Evolutionary conservation across 2,888 invertebrate genomes (phyloP).

Genomic region (Drosophila recens): DNA sequence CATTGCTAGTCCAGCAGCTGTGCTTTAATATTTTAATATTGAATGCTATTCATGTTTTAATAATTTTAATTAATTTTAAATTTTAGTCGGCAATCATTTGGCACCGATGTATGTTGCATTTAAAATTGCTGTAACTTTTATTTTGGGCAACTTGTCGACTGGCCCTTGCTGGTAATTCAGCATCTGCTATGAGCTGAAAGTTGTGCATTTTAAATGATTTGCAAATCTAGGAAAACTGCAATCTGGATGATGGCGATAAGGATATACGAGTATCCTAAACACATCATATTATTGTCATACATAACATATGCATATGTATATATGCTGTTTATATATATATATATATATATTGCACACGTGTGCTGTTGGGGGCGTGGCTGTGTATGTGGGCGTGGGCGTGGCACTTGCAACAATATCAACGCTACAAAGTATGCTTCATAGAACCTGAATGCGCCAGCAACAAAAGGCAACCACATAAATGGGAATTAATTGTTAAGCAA

Average conservation of each 20-base stretch:
- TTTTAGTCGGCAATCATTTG: too few species aligned
- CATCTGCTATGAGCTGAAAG: slow-evolving; percentile 3
- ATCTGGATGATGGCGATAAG: neutral
- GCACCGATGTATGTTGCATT: too few species aligned
- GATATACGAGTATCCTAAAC: neutral
- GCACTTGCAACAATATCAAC: slow-evolving; percentile 1
- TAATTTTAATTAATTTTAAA: too few species aligned
- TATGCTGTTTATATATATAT: neutral
- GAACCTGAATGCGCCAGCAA: slow-evolving; percentile 28
- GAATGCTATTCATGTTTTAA: too few species aligned
- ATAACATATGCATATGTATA: neutral
- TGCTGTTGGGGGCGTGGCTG: neutral
- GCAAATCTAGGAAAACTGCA: slow-evolving; percentile 1
- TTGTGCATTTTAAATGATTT: slow-evolving; percentile 30
- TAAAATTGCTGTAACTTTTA: too few species aligned
- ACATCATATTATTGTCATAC: neutral
- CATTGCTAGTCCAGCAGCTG: too few species aligned
- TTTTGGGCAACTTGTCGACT: neutral
- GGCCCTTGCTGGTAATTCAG: slow-evolving; percentile 6
- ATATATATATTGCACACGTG: neutral
- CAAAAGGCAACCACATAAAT: slow-evolving; percentile 18
- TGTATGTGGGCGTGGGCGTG: neutral
- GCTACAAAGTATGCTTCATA: slow-evolving; percentile 24
- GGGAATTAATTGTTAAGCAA: slow-evolving; percentile 46
- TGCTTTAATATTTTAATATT: too few species aligned